Evolutionary conservation across 2,797 vertebrate genomes (phyloP), one percentile per base, ranked within the genome.

Genomic region (Coregonus suidteri): DNA sequence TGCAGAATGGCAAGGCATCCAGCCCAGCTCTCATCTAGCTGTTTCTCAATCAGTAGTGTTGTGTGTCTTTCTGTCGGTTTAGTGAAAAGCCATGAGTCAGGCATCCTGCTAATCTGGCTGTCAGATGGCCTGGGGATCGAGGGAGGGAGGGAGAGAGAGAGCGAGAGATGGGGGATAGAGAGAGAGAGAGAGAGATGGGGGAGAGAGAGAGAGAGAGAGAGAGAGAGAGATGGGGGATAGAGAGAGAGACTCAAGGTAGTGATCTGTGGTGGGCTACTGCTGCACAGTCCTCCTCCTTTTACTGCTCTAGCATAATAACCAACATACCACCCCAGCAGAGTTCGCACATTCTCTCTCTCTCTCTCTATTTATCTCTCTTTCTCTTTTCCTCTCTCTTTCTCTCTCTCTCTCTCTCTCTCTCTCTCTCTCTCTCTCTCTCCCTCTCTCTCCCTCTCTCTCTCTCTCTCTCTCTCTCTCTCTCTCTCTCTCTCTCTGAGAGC

Each of bases 11-110:
- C 75, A 75, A 59, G 71, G 65, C 73, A 74, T 31, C 30, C 16
- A 56, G 69, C 35, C 64, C 34, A 34, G 34, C 34, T 25, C 56
- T 30, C 73, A 79, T 73, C 77, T 71, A 82, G 78, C 74, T 72
- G 73, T 76, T 74, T 79, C 74, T 80, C 79, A 79, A 75, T 78
- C 77, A 75, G 71, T 51, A 59, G 77, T 79, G 6, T 67, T 72
- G 11, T 25, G 59, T 62, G 59, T 62, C 16, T 62, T 15, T 54
- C 25, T 68, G 53, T 30, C 25, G 41, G 66, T 35, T 4, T 70
- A 34, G 31, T 37, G 68, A 41, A 41, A 41, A 41, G 14, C 16
- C 34, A 41, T 35, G 31, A 41, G 31, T 71, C 34, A 16, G 30
- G 56, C 59, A 34, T 41, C 15, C 14, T n/a, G 18, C 35, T 71